Evolutionary conservation across 2,888 invertebrate species (phyloP).

Genomic region (Pelosia muscerda): DNA sequence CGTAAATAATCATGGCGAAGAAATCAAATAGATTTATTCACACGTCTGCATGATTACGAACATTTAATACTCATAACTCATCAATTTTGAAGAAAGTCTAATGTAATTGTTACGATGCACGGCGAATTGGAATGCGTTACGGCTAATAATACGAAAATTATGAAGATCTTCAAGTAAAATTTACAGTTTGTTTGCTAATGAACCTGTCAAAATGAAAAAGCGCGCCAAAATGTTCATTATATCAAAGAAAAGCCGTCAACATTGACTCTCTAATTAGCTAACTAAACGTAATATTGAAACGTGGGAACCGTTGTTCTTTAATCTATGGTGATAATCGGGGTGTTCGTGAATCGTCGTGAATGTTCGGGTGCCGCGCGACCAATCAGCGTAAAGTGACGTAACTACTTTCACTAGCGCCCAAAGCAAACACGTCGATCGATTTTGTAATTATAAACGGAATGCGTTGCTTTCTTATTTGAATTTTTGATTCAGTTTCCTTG

Average conservation of each 20-base stretch:
- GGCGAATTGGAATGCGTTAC: constrained; percentile 27
- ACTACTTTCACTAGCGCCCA: constrained; percentile 78
- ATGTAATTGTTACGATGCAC: constrained; percentile 27
- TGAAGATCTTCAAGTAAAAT: constrained; percentile 23
- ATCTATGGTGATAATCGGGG: constrained; percentile 36
- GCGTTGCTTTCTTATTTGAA: constrained; percentile 81
- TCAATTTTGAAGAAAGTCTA: constrained; percentile 40
- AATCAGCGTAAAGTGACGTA: constrained; percentile 67
- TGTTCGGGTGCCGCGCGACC: constrained; percentile 47
- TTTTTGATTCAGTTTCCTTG: constrained; percentile 72
- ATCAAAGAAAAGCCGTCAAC: constrained; percentile 21
- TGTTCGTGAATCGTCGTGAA: constrained; percentile 34
- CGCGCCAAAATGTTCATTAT: constrained; percentile 38
- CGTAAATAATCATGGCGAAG: constrained; percentile 30
- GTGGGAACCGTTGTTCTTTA: constrained; percentile 47
- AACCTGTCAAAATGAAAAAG: constrained; percentile 30
- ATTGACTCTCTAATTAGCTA: constrained; percentile 46
- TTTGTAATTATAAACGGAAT: constrained; percentile 80
- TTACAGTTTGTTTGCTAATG: constrained; percentile 30
- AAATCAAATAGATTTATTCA: constrained; percentile 33
- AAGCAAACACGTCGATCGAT: constrained; percentile 67
- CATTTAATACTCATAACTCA: constrained; percentile 20
- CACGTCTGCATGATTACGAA: constrained; percentile 20
- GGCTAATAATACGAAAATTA: constrained; percentile 30
- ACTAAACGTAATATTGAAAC: constrained; percentile 38